Evolutionary conservation across 1,140 invertebrate genomes (phyloP).

Genomic region (Batillaria attramentaria): DNA sequence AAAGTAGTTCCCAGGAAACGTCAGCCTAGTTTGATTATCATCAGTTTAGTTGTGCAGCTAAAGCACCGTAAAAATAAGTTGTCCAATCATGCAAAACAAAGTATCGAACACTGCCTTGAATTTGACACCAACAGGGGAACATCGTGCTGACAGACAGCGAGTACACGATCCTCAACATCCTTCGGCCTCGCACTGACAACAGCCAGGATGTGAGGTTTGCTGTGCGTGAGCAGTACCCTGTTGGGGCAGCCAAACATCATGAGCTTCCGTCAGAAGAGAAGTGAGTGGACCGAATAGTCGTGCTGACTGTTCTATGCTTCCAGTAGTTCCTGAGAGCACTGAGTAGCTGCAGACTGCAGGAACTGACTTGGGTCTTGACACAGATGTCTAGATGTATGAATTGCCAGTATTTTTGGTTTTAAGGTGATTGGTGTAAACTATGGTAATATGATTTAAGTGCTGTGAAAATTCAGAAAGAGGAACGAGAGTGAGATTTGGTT

Average conservation of each 20-base stretch:
- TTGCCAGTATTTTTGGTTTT: too few species aligned
- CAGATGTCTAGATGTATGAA: not conserved
- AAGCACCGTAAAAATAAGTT: too few species aligned
- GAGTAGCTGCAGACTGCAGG: not conserved
- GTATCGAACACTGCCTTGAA: not conserved
- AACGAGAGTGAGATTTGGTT: too few species aligned
- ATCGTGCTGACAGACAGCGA: slow-evolving; percentile 94
- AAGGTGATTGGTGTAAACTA: too few species aligned
- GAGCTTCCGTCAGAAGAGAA: slow-evolving; percentile 61
- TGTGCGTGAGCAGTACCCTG: slow-evolving; percentile 92
- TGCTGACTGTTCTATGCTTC: not conserved
- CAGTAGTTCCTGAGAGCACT: not conserved
- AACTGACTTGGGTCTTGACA: too few species aligned
- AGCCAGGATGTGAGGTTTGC: slow-evolving; percentile 93
- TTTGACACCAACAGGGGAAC: slow-evolving; percentile 84
- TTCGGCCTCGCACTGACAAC: slow-evolving; percentile 90
- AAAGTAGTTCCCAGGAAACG: too few species aligned
- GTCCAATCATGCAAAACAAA: not conserved
- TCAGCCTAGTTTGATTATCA: too few species aligned
- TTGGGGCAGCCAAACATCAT: slow-evolving; percentile 80
- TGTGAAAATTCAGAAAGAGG: too few species aligned
- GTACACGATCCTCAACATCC: slow-evolving; percentile 92
- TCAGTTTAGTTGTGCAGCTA: not conserved
- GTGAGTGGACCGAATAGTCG: too few species aligned
- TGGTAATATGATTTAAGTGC: too few species aligned